Evolutionary conservation across 2,113 vertebrate species (phyloP).

Genomic region (Crotalus viridis): DNA sequence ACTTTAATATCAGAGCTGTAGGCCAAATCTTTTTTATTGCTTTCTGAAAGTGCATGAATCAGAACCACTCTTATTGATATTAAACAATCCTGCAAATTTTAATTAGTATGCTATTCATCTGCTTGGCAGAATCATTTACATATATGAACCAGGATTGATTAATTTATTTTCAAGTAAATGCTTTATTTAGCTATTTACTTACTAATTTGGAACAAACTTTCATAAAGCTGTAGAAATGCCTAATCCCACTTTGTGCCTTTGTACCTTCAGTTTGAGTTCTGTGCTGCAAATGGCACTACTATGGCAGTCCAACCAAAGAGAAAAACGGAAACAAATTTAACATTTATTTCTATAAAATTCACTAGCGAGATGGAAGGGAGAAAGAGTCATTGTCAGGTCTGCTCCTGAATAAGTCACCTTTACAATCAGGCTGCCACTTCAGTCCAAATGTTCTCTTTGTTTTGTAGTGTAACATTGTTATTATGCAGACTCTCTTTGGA

Average conservation of each 20-base stretch:
- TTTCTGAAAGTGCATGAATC: background rate
- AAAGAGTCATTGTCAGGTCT: background rate
- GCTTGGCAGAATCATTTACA: background rate
- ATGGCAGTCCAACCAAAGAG: background rate
- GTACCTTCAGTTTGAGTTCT: background rate
- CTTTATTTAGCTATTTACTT: background rate
- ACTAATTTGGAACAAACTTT: background rate
- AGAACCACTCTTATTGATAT: background rate
- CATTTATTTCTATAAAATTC: background rate
- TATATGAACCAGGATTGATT: background rate
- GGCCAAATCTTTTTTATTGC: constrained; percentile 3
- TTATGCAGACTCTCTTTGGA: background rate
- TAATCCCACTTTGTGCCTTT: background rate
- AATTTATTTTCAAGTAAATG: background rate
- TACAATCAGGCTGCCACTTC: background rate
- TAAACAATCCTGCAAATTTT: background rate
- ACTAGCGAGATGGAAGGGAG: background rate
- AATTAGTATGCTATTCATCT: background rate
- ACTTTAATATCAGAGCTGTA: background rate
- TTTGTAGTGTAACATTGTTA: background rate
- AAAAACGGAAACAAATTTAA: background rate
- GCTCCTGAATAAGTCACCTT: background rate
- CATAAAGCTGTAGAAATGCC: background rate
- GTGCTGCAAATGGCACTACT: background rate
- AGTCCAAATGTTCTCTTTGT: background rate